A percentile compares a stretch with the other conserved stretches of the same genome.
Conservation (phyloP, 2,888 invertebrate species). For the Dendrolimus houi region DNA sequence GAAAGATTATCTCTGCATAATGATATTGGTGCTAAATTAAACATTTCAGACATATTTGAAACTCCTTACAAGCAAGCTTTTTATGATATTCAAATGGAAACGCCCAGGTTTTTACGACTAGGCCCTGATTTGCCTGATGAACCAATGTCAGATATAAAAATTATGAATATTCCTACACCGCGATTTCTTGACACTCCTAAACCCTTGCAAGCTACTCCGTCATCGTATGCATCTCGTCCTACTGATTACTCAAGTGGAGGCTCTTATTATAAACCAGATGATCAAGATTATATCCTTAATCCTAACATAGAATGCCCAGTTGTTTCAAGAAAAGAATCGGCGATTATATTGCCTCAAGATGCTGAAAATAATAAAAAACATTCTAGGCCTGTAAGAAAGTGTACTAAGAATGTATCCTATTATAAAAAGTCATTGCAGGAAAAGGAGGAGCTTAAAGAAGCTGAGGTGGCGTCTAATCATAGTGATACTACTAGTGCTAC, state of each 20-base stretch:
- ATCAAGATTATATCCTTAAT: constrained; percentile 64
- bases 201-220: constrained; percentile 47
- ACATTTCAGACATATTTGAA: constrained; percentile 69
- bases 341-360: constrained; percentile 16
- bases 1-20: constrained; percentile 57
- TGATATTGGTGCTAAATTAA: constrained; percentile 57
- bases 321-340: constrained; percentile 28
- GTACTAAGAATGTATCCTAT: constrained; percentile 67
- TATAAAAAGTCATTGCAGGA: constrained; percentile 28
- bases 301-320: constrained; percentile 39
- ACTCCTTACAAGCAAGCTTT: constrained; percentile 75
- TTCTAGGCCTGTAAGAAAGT: constrained; percentile 53
- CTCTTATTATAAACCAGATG: constrained; percentile 79
- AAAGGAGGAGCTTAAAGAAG: constrained; percentile 26
- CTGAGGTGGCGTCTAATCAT: constrained; percentile 25
- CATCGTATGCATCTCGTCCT: constrained; percentile 59
- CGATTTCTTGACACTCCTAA: constrained; percentile 67
- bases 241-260: constrained; percentile 79
- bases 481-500: constrained; percentile 32
- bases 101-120: constrained; percentile 63
- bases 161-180: constrained; percentile 75
- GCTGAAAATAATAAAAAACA: constrained; percentile 19
- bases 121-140: constrained; percentile 57
- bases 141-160: constrained; percentile 73
- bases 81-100: constrained; percentile 68